Conservation (phyloP, 1,140 invertebrate species). For the Drosophila lowei region DNA sequence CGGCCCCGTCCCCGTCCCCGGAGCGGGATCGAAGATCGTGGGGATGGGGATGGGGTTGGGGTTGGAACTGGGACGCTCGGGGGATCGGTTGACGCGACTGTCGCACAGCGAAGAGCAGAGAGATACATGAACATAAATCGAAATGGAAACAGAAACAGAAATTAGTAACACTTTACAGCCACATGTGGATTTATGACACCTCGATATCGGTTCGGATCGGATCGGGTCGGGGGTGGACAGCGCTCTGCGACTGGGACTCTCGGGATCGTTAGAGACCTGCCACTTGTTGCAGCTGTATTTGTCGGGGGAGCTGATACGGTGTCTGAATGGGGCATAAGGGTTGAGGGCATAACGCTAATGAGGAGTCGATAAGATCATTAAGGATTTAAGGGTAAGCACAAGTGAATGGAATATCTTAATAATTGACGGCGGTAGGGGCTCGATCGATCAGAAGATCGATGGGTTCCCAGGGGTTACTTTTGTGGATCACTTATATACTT, state of each 20-base stretch:
- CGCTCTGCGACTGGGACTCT: neutral
- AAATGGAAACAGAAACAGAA: constrained; percentile 56
- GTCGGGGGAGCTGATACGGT: constrained; percentile 25
- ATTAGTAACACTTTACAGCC: constrained; percentile 74
- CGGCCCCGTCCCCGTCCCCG: constrained; percentile 33
- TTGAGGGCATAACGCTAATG: constrained; percentile 19
- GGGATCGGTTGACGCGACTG: too few species aligned
- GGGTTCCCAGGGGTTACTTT: constrained; percentile 22
- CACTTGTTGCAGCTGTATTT: constrained; percentile 76
- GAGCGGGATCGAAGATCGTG: constrained; percentile 34
- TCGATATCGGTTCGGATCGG: constrained; percentile 3
- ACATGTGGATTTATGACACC: constrained; percentile 79
- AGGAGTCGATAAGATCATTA: constrained; percentile 43
- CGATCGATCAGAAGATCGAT: constrained; percentile 9
- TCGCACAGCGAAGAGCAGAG: constrained; percentile 1
- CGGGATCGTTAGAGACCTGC: constrained; percentile 32
- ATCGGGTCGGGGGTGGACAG: constrained; percentile 19
- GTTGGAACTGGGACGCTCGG: too few species aligned
- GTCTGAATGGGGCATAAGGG: constrained; percentile 16
- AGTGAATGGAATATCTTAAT: constrained; percentile 9
- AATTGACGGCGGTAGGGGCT: neutral
- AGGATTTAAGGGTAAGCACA: constrained; percentile 35
- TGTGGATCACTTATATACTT: neutral
- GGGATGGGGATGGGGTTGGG: constrained; percentile 13
- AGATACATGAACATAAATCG: constrained; percentile 33